Conservation (phyloP, 2,797 vertebrate species). For the Rhinichthys osculus region DNA sequence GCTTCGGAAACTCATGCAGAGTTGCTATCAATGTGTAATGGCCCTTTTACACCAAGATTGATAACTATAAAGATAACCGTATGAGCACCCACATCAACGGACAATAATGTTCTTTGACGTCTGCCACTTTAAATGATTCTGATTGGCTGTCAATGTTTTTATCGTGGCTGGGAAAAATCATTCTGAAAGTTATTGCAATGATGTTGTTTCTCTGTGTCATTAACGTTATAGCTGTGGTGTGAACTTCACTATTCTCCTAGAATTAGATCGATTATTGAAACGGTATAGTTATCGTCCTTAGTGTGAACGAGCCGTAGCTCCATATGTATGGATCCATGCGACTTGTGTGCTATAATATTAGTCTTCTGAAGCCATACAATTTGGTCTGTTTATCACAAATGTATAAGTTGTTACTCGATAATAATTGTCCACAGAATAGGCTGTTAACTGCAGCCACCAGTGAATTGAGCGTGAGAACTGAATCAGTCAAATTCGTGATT, state of each 20-base stretch:
- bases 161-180: neutral
- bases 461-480: neutral
- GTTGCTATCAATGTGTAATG: neutral
- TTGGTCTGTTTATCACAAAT: too few species aligned
- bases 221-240: neutral
- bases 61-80: neutral
- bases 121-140: neutral
- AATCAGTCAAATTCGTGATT: neutral
- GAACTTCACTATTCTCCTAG: neutral
- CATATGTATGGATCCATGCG: neutral
- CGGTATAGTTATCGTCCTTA: neutral
- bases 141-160: constrained; percentile 2
- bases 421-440: neutral
- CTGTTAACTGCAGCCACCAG: neutral
- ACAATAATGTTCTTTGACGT: neutral
- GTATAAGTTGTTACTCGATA: neutral
- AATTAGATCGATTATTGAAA: neutral
- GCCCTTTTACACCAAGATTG: neutral
- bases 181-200: neutral
- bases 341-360: neutral
- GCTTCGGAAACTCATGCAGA: neutral
- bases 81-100: neutral
- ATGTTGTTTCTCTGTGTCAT: neutral
- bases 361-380: neutral
- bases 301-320: too few species aligned